These are phyloP conservation scores for Nasonia giraulti DNA, from an alignment of 1,140 invertebrate genomes.

Conservation along the genomic window DNA sequence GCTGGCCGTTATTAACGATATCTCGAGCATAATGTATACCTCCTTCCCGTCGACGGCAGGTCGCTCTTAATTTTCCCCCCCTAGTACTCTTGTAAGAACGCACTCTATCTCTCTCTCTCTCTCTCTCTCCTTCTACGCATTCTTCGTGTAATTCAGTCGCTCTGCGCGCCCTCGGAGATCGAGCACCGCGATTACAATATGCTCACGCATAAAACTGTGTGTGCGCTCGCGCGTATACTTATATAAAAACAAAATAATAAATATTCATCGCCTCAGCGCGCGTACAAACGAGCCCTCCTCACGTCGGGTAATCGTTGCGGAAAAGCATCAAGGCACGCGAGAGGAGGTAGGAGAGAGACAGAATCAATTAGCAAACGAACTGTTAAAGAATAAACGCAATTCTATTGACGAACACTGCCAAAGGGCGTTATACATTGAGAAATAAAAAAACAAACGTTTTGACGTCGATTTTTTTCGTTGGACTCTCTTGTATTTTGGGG, in stretches of 20 bases:
- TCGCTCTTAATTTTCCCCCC: conserved; percentile 40
- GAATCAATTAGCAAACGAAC: conserved; percentile 44
- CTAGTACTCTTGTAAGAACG: background rate
- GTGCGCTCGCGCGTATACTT: too few species aligned
- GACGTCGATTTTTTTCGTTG: conserved; percentile 64
- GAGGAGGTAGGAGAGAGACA: conserved; percentile 27
- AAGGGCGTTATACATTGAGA: conserved; percentile 62
- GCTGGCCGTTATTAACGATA: background rate
- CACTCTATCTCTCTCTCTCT: background rate
- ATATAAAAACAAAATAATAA: conserved; percentile 48
- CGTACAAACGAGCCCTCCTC: conserved; percentile 32
- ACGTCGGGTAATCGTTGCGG: background rate
- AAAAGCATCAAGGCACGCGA: background rate
- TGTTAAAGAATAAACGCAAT: conserved; percentile 60
- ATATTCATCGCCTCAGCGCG: conserved; percentile 1
- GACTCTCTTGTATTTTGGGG: background rate
- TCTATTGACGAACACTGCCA: conserved; percentile 71
- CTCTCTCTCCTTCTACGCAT: background rate
- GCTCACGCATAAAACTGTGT: background rate
- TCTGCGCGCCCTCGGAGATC: background rate
- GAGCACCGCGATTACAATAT: background rate
- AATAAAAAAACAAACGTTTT: conserved; percentile 41
- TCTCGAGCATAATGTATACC: background rate
- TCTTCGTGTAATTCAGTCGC: background rate
- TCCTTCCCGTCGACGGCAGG: conserved; percentile 63